phyloP scores from a whole-genome alignment of 2,888 invertebrate genomes.

The Diadegma fenestrale region DNA sequence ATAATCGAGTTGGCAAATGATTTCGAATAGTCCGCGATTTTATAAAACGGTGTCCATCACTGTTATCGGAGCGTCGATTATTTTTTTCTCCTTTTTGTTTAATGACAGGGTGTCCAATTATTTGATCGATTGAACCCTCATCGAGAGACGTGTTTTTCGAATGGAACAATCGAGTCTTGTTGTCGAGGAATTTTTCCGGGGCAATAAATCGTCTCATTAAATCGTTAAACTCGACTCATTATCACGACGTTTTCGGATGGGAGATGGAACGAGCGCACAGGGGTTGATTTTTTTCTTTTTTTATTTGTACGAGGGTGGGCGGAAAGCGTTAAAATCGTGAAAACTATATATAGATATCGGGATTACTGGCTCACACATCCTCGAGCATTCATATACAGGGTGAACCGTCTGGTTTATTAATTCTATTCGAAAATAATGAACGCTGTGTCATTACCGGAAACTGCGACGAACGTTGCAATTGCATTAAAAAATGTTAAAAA shows the following conservation, averaged over 20 bases:
- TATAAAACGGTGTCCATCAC: constrained; percentile 8
- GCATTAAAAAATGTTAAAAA: background rate
- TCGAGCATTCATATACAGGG: constrained; percentile 7
- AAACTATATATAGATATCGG: constrained; percentile 46
- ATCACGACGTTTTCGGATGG: constrained; percentile 28
- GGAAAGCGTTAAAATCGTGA: constrained; percentile 48
- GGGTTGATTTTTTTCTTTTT: background rate
- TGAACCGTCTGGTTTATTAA: background rate
- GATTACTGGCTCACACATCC: constrained; percentile 52
- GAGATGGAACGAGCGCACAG: constrained; percentile 12
- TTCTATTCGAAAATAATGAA: background rate
- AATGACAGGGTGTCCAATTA: constrained; percentile 27
- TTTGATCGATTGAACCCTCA: constrained; percentile 40
- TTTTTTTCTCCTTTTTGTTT: constrained; percentile 26
- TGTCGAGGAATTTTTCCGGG: constrained; percentile 56
- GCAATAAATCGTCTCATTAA: constrained; percentile 70
- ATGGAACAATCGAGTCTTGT: constrained; percentile 34
- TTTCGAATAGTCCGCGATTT: constrained; percentile 6
- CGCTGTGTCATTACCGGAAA: background rate
- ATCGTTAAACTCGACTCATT: constrained; percentile 66
- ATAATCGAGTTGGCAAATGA: constrained; percentile 22
- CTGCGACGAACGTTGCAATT: background rate
- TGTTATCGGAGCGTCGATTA: background rate
- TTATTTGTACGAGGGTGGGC: background rate
- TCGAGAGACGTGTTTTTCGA: constrained; percentile 34